These are phyloP conservation scores for Ctenomys sociabilis DNA, from an alignment of 2,113 vertebrate species.

Conservation along the genomic window DNA sequence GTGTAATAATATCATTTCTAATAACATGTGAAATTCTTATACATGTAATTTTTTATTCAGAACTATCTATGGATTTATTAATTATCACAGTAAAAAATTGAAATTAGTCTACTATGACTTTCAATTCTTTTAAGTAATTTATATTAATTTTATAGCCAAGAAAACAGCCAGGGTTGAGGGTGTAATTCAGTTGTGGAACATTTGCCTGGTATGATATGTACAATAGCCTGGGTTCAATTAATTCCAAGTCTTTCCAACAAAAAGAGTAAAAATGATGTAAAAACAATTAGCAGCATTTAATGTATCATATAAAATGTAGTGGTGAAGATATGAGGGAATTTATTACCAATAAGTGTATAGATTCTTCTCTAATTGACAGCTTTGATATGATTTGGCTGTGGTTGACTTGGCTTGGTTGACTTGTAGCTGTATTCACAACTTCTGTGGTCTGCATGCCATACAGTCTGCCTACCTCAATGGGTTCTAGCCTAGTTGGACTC, in stretches of 20 bases:
- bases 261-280: not conserved
- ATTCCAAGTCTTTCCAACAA: not conserved
- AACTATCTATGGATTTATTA: not conserved
- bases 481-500: not conserved
- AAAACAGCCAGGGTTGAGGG: not conserved
- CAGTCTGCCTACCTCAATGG: not conserved
- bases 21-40: not conserved
- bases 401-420: too few species aligned
- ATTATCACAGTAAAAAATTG: not conserved
- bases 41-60: not conserved
- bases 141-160: not conserved
- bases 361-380: not conserved
- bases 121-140: not conserved
- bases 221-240: not conserved
- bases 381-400: not conserved
- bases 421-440: not conserved
- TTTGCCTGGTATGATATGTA: not conserved
- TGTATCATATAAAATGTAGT: not conserved
- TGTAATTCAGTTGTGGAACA: not conserved
- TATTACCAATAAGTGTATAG: not conserved
- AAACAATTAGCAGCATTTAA: not conserved
- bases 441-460: not conserved
- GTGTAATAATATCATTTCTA: not conserved
- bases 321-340: not conserved
- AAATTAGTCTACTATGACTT: not conserved